Evolutionary conservation across 1,140 invertebrate genomes (phyloP).

Genomic region (Drosophila kepulauana): DNA sequence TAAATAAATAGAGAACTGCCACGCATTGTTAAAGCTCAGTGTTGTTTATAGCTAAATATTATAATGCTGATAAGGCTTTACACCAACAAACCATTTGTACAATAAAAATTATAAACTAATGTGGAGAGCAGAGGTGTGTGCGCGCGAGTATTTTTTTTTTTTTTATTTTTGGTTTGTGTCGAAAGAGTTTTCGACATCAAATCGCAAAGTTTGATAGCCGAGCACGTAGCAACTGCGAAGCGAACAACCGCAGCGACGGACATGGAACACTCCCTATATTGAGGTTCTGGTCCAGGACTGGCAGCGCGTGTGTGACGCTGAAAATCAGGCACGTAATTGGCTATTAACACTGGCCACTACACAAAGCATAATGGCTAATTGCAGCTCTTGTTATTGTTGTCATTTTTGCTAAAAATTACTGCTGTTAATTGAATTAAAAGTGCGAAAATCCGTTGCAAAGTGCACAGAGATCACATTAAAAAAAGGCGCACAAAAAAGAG

Average conservation of each 20-base stretch:
- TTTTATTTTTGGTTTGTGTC: neutral
- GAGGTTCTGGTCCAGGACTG: conserved; percentile 10
- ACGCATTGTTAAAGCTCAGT: neutral
- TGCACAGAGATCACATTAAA: conserved; percentile 44
- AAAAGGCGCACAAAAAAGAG: neutral
- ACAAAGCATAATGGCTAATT: conserved; percentile 65
- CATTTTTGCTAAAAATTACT: conserved; percentile 56
- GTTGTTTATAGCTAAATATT: conserved; percentile 14
- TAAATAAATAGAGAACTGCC: too few species aligned
- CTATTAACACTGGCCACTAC: conserved; percentile 66
- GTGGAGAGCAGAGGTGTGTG: neutral
- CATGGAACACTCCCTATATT: conserved; percentile 5
- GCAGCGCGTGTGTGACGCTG: conserved; percentile 21
- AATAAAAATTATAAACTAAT: conserved; percentile 70
- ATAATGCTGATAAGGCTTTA: conserved; percentile 36
- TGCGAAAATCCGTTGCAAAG: conserved; percentile 69
- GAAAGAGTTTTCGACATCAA: conserved; percentile 61
- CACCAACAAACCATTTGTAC: conserved; percentile 42
- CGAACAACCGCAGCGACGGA: conserved; percentile 30
- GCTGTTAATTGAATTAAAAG: conserved; percentile 77
- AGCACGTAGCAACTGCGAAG: conserved; percentile 59
- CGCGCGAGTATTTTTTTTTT: neutral
- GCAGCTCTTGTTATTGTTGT: conserved; percentile 39
- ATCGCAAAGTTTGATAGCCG: conserved; percentile 73
- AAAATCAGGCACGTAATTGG: conserved; percentile 72